Evolutionary conservation across 1,140 invertebrate genomes (phyloP).

Genomic region (Drosophila ogumai): DNA sequence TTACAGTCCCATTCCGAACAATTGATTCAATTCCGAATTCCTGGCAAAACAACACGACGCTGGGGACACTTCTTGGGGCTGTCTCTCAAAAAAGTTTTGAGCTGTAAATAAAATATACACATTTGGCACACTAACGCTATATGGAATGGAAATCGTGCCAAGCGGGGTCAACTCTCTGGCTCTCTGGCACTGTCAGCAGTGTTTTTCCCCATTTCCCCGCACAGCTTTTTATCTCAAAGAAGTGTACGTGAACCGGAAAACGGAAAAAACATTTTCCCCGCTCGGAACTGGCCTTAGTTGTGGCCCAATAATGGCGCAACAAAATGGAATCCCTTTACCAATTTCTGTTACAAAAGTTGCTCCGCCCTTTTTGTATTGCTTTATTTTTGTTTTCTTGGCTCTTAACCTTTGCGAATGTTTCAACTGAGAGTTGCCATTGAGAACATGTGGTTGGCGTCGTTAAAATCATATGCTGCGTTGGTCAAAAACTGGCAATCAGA

Average conservation of each 20-base stretch:
- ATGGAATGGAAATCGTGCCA: slow-evolving; percentile 49
- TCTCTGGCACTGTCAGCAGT: slow-evolving; percentile 26
- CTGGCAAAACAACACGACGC: slow-evolving; percentile 25
- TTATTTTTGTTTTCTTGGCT: slow-evolving; percentile 7
- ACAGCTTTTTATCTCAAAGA: slow-evolving; percentile 4
- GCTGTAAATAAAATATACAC: slow-evolving; percentile 50
- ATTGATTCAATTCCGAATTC: slow-evolving; percentile 39
- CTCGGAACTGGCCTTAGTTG: slow-evolving; percentile 28
- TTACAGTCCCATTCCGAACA: slow-evolving; percentile 13
- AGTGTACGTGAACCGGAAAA: slow-evolving; percentile 35
- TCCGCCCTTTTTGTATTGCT: background rate
- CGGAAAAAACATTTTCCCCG: slow-evolving; percentile 44
- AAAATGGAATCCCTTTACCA: slow-evolving; percentile 37
- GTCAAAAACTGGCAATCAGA: slow-evolving; percentile 57
- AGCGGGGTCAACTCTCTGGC: slow-evolving; percentile 29
- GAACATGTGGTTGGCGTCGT: slow-evolving; percentile 49
- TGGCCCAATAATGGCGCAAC: slow-evolving; percentile 34
- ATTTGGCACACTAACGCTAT: slow-evolving; percentile 47
- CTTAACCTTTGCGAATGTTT: slow-evolving; percentile 36
- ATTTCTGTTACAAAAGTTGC: slow-evolving; percentile 27
- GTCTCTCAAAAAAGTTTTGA: slow-evolving; percentile 41
- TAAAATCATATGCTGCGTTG: slow-evolving; percentile 73
- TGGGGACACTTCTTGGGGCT: slow-evolving; percentile 4
- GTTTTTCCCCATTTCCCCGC: background rate
- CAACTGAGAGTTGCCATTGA: slow-evolving; percentile 23